Percentiles rank a stretch among this genome's conserved stretches.
phyloP scores from a whole-genome alignment of 2,888 invertebrate genomes.

The Chrysolina oricalcia region DNA sequence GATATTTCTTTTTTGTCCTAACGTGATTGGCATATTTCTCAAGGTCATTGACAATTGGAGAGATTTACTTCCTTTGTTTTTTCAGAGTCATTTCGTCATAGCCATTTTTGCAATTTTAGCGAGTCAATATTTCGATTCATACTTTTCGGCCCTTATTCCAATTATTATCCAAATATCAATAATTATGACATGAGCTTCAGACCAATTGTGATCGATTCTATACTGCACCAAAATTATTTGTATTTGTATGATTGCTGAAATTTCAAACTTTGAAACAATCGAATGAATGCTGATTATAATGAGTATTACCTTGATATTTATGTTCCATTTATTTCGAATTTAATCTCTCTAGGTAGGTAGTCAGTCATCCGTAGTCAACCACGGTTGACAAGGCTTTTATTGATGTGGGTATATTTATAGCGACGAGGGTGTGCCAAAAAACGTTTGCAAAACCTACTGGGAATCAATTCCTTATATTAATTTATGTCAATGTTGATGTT shows the following conservation, averaged over 20 bases:
- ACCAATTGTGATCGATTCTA: no score
- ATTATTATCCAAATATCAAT: no score
- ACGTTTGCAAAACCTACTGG: background rate
- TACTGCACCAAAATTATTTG: background rate
- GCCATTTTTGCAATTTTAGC: no score
- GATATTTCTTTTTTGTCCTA: no score
- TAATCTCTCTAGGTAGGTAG: background rate
- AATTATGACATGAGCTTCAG: no score
- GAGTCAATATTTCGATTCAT: no score
- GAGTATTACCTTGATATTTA: constrained; percentile 14
- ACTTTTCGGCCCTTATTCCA: no score
- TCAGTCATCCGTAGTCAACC: constrained; percentile 5
- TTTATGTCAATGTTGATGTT: background rate
- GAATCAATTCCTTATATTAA: background rate
- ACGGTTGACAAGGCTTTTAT: background rate
- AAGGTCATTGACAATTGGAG: no score
- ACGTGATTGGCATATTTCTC: no score
- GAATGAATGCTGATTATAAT: background rate
- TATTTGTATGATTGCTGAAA: background rate
- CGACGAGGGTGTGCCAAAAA: background rate
- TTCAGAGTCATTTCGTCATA: no score
- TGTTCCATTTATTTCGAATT: constrained; percentile 11
- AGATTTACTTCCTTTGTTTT: no score
- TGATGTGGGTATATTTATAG: constrained; percentile 1
- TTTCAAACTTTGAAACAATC: background rate